Evolutionary conservation across 2,888 invertebrate species (phyloP), one percentile per base, ranked within the genome.

Genomic region (Arge pagana): DNA sequence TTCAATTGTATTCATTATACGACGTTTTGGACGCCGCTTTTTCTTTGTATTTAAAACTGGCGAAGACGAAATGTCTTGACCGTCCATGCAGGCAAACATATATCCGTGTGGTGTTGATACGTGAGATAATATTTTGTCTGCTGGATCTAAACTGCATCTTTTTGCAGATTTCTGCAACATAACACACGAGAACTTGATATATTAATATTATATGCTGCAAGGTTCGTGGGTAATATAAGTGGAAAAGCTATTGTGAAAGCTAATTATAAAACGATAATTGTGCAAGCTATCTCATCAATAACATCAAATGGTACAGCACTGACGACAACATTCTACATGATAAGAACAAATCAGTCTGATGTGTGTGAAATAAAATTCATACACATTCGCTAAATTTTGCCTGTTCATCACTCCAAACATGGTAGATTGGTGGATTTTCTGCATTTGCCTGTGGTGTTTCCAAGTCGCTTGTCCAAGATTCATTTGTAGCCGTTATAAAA

Each of bases 401-500:
- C 18, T 30, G 19, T 13, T 28, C 42, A 6, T 11, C 26, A 24
- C 13, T 15, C n/a, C 26, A 10, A 4, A 1, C 16, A 11, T 6
- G 26, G n/a, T 42, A 15, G 28, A 5, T 28, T 37, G 21, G n/a
- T 55, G 53, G 4, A 18, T 39, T 43, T 11, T 13, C 42, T 21
- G 31, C 48, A 42, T 63, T 53, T 15, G 48, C 55, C 18, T 63
- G 55, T 19, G 71, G 71, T 18, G 71, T 71, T 55, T 71, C 70
- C 54, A 71, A 62, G 28, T 70, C 70, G 54, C 67, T 67, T 11
- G 58, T 65, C 71, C 71, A 71, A 2, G 62, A 58, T 39, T 63
- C 55, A 15, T 62, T 64, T 36, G 59, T 59, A 48, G 65, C 67
- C 51, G 43, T 57, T 49, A 71, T 60, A 18, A 67, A 62, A 19